phyloP scores from a whole-genome alignment of 1,140 invertebrate species.

The Orussus abietinus region DNA sequence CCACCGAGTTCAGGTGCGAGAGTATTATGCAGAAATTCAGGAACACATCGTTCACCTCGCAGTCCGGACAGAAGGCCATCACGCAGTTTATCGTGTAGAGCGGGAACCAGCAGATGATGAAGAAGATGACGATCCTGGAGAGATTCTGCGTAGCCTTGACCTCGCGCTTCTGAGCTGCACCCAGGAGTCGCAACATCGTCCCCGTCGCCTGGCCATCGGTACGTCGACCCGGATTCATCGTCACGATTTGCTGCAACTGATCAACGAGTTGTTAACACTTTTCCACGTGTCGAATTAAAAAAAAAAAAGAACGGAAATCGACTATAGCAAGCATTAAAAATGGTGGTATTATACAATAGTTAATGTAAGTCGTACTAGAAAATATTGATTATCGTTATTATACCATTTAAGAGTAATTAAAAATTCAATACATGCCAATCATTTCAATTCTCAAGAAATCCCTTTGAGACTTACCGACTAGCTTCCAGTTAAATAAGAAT shows the following conservation, averaged over 20 bases:
- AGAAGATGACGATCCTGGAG: conserved; percentile 85
- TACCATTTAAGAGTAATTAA: no score
- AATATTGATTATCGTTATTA: no score
- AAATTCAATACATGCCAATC: no score
- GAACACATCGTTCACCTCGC: conserved; percentile 64
- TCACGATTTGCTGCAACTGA: conserved; percentile 58
- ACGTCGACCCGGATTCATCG: conserved; percentile 53
- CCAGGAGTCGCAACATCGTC: conserved; percentile 72
- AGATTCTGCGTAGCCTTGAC: conserved; percentile 89
- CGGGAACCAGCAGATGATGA: conserved; percentile 90
- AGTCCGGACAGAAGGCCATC: conserved; percentile 71
- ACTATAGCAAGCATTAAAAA: no score
- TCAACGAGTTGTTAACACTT: no score
- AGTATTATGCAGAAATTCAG: conserved; percentile 81
- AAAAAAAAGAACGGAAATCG: no score
- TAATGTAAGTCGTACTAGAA: no score
- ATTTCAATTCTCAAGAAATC: no score
- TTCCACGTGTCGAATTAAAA: no score
- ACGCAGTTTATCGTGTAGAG: conserved; percentile 88
- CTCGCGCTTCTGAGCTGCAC: conserved; percentile 77
- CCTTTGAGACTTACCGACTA: no score
- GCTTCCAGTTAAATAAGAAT: no score
- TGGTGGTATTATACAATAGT: no score
- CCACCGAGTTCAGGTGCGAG: conserved; percentile 83
- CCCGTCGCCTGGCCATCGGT: conserved; percentile 40